Evolutionary conservation across 1,140 invertebrate species (phyloP).

Genomic region (Temnothorax nylanderi): DNA sequence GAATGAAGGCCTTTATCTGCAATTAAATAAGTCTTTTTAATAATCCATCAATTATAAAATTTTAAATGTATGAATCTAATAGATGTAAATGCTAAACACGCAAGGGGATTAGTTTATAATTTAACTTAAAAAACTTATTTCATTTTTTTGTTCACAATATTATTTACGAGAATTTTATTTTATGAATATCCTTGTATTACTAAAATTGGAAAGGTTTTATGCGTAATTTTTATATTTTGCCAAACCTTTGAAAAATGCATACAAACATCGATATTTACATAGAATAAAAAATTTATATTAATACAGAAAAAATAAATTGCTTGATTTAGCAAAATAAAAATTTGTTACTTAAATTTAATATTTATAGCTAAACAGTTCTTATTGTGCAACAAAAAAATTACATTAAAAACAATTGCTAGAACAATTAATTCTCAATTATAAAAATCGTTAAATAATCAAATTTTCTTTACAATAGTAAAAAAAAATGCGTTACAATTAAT

Average conservation of each 20-base stretch:
- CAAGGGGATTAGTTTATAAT: neutral
- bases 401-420: neutral
- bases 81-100: neutral
- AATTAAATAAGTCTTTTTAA: slow-evolving; percentile 51
- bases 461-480: neutral
- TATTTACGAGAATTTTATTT: neutral
- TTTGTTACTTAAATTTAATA: neutral
- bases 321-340: neutral
- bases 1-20: slow-evolving; percentile 72
- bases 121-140: neutral
- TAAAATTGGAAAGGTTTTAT: neutral
- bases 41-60: neutral
- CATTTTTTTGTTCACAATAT: neutral
- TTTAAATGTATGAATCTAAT: neutral
- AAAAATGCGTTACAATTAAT: neutral
- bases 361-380: neutral
- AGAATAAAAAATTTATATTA: neutral
- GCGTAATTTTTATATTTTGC: neutral
- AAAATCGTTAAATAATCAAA: neutral
- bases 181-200: neutral
- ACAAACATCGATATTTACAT: neutral
- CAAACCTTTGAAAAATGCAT: neutral
- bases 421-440: neutral
- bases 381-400: neutral
- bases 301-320: neutral